phyloP scores from a whole-genome alignment of 2,888 invertebrate genomes.

The Microctonus hyperodae region DNA sequence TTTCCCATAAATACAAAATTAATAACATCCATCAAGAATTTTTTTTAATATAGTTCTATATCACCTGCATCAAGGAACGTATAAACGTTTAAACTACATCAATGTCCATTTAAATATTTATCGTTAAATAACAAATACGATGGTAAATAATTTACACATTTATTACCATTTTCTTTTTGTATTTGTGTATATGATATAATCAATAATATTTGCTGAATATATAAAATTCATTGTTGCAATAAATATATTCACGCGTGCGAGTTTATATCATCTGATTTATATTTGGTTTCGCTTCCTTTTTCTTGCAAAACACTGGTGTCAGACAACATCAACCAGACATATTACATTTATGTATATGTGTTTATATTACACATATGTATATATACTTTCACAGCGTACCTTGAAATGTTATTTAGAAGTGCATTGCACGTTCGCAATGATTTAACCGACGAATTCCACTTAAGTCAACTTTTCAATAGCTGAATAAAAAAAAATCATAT shows the following conservation, averaged over 20 bases:
- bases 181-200: no score
- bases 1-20: constrained; percentile 5
- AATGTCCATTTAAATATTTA: constrained; percentile 2
- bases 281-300: not conserved
- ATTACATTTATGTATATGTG: not conserved
- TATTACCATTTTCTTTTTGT: no score
- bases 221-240: constrained; percentile 22
- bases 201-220: constrained; percentile 13
- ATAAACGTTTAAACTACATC: not conserved
- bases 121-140: not conserved
- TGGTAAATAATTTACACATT: not conserved
- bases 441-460: constrained; percentile 1
- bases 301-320: not conserved
- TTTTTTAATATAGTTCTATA: not conserved
- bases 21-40: not conserved
- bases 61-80: not conserved
- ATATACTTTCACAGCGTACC: not conserved
- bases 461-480: not conserved
- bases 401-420: constrained; percentile 4
- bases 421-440: constrained; percentile 1
- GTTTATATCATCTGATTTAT: constrained; percentile 9
- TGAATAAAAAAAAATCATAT: not conserved
- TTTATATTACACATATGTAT: not conserved
- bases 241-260: constrained; percentile 22
- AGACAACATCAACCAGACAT: constrained; percentile 4